Base-by-base conservation (phyloP, 37 sponge, comb jelly and placozoan genomes). In the Halichondria panicea region DNA sequence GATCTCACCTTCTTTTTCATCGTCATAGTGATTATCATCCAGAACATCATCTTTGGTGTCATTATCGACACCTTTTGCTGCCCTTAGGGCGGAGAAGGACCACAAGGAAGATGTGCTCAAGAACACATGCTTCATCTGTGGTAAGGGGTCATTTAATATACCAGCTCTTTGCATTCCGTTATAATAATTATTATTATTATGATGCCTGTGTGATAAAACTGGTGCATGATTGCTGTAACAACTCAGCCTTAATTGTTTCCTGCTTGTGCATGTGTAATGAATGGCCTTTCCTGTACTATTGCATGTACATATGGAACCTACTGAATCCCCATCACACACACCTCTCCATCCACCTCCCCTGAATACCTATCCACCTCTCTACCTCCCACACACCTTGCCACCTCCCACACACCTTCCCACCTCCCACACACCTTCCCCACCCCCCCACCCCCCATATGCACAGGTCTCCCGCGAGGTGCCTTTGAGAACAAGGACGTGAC, bases 21-120 rank as follows among this genome's bases (percentile, higher is more conserved):
- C 41, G 78, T 98, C 43, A 91, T 98, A 39, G 85, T 95, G 68
- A 93, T 98, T 72, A 98, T 98, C 81, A 91, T 95, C 52, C 91
- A 94, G 35, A 98, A 98, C 68, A 87, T 98, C 65, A 90, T 98
- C 67, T 93, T 98, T 79, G 99, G 99, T 69, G 99, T 98, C 34
- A 98, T 98, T 80, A 95, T 98, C 50, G 99, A 98, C 76, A 98
- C 99, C 34, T 98, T 98, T 98, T 76, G 99, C 99, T n/a, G 93
- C 87, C 66, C 79, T 98, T 58, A 79, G 99, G 46, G 79, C 88
- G 33, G 94, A 93, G 81, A 93, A 95, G 69, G 80, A 88, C 58
- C 74, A 59, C 27, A 89, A 88, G 39, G 96, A 95, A 21, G 92
- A 95, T 4, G 85, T 75, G 81, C 77, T 92, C 32, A 92, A 85